Percentiles rank a stretch among this genome's conserved stretches.
Evolutionary conservation across 2,888 invertebrate genomes (phyloP).

Genomic region (Epirrita christyi): DNA sequence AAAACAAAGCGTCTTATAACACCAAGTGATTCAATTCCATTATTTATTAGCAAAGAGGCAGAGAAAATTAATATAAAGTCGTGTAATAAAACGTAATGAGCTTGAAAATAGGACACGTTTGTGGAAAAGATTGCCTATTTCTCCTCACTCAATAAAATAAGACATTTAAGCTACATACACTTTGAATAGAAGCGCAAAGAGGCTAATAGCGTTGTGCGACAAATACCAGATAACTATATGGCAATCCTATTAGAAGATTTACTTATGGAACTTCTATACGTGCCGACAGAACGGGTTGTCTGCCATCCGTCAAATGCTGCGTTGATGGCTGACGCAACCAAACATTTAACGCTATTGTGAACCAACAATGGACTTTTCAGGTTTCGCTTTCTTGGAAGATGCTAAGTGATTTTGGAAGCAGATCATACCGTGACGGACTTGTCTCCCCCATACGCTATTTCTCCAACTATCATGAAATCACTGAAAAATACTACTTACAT

Average conservation of each 20-base stretch:
- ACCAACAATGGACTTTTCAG: too few species aligned
- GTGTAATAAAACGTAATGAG: constrained; percentile 19
- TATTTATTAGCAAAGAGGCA: constrained; percentile 19
- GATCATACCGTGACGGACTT: too few species aligned
- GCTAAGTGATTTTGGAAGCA: too few species aligned
- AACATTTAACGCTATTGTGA: too few species aligned
- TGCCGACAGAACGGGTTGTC: too few species aligned
- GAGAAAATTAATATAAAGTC: constrained; percentile 22
- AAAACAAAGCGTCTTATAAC: background rate
- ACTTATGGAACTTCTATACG: too few species aligned
- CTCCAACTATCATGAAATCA: too few species aligned
- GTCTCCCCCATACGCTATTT: too few species aligned
- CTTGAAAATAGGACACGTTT: constrained; percentile 19
- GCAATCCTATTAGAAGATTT: background rate
- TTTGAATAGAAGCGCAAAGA: background rate
- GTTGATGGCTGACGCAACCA: too few species aligned
- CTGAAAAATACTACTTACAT: too few species aligned
- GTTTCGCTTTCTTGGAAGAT: too few species aligned
- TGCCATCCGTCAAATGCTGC: too few species aligned
- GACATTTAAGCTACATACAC: background rate
- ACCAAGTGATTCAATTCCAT: constrained; percentile 11
- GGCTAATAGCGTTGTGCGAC: background rate
- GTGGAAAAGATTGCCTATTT: constrained; percentile 21
- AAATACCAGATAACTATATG: background rate
- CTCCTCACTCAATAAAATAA: constrained; percentile 12